phyloP scores from a whole-genome alignment of 2,888 invertebrate genomes.

The Hedya salicella region DNA sequence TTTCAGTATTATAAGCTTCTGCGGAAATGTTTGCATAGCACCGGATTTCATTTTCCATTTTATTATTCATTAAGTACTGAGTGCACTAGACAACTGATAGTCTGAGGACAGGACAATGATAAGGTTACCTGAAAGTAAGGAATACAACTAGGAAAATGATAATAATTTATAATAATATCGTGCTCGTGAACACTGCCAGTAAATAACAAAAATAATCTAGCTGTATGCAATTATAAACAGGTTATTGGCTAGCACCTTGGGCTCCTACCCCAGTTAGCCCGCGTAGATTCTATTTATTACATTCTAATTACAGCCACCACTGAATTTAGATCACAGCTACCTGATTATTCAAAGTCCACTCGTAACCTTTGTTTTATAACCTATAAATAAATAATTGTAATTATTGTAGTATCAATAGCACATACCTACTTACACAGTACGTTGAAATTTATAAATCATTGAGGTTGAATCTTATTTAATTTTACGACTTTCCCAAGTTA shows the following conservation, averaged over 20 bases:
- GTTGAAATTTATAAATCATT: background rate
- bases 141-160: constrained; percentile 2
- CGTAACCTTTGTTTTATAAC: constrained; percentile 30
- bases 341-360: background rate
- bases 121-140: constrained; percentile 26
- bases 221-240: constrained; percentile 6
- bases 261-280: constrained; percentile 14
- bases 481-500: background rate
- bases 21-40: constrained; percentile 67
- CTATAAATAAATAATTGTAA: constrained; percentile 3
- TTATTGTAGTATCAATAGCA: background rate
- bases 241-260: constrained; percentile 7
- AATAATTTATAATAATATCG: background rate
- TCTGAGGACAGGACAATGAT: background rate
- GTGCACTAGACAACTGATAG: background rate
- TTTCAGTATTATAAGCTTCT: constrained; percentile 86
- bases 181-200: constrained; percentile 18
- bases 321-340: constrained; percentile 14
- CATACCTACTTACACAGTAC: background rate
- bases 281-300: constrained; percentile 33
- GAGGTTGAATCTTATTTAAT: background rate
- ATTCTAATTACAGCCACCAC: constrained; percentile 17
- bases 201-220: constrained; percentile 24
- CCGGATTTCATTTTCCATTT: constrained; percentile 73
- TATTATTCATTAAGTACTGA: constrained; percentile 28